A percentile compares a stretch with the other conserved stretches of the same genome.
phyloP scores from a whole-genome alignment of 2,888 invertebrate species.

The Conistra vaccinii region DNA sequence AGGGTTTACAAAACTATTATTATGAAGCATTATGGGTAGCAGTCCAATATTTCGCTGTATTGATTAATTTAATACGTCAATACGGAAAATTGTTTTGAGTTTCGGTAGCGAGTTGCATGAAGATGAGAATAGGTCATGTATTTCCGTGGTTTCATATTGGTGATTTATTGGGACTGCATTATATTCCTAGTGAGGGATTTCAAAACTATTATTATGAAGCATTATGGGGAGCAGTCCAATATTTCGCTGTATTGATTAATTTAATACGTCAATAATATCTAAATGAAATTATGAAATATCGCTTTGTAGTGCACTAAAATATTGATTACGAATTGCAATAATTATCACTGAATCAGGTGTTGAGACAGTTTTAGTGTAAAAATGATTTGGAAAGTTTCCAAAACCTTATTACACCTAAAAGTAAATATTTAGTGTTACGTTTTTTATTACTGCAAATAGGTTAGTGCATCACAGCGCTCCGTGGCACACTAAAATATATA shows the following conservation, averaged over 20 bases:
- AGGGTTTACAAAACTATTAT: background rate
- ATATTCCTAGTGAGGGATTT: background rate
- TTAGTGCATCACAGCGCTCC: too few species aligned
- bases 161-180: background rate
- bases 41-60: background rate
- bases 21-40: background rate
- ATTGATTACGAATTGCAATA: background rate
- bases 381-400: too few species aligned
- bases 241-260: background rate
- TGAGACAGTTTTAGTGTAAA: too few species aligned
- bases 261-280: background rate
- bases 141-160: background rate
- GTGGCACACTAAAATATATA: too few species aligned
- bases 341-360: too few species aligned
- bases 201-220: background rate
- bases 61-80: conserved; percentile 10
- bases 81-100: conserved; percentile 34
- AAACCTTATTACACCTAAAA: too few species aligned
- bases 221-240: background rate
- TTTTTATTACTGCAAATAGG: too few species aligned
- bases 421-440: too few species aligned
- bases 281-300: background rate
- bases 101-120: background rate
- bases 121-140: background rate
- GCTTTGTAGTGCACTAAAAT: background rate